These are phyloP conservation scores for Ceratitis capitata DNA, from an alignment of 1,140 invertebrate genomes.

Conservation along the genomic window DNA sequence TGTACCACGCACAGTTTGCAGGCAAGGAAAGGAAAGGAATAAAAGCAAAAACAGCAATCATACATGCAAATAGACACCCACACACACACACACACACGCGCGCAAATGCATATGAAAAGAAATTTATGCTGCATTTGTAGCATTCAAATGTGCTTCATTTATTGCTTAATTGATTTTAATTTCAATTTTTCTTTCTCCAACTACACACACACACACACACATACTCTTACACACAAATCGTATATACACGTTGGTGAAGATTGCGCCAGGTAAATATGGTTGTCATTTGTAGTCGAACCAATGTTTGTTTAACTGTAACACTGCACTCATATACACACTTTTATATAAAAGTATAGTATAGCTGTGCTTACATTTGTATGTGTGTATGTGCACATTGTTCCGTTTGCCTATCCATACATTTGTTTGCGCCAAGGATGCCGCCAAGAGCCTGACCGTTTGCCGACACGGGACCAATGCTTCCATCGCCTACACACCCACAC, in stretches of 20 bases:
- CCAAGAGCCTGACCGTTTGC: neutral
- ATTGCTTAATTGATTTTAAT: conserved; percentile 37
- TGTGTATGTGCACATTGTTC: neutral
- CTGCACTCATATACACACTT: neutral
- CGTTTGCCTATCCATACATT: neutral
- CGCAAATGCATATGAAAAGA: neutral
- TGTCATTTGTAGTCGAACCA: neutral
- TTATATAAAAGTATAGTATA: neutral
- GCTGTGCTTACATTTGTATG: no score
- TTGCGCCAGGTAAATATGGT: conserved; percentile 57
- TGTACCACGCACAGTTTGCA: neutral
- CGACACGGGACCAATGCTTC: neutral
- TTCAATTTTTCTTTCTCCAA: conserved; percentile 53
- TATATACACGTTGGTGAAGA: conserved; percentile 47
- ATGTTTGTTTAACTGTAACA: neutral
- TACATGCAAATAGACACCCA: no score
- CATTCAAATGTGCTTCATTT: conserved; percentile 45
- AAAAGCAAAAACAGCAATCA: no score
- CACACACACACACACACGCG: neutral
- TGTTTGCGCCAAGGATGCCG: neutral
- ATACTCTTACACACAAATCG: neutral
- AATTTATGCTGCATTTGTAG: conserved; percentile 26
- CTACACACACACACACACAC: neutral
- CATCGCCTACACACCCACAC: neutral
- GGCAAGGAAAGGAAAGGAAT: neutral